These are phyloP conservation scores for Drosophila melanica DNA, from an alignment of 1,140 invertebrate genomes.

Conservation along the genomic window DNA sequence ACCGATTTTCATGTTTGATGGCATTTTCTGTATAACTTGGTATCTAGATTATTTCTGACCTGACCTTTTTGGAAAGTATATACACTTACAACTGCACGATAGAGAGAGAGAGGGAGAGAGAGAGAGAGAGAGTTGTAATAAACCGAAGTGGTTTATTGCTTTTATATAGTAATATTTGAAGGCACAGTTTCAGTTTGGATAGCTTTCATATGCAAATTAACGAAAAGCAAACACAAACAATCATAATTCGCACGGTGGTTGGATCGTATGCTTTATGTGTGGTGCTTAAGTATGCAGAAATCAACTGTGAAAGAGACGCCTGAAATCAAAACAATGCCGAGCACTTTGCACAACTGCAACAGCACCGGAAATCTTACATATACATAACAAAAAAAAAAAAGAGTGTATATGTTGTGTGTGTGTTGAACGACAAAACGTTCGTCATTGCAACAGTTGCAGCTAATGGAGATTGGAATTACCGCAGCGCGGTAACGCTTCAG, in stretches of 20 bases:
- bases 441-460: slow-evolving; percentile 66
- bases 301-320: slow-evolving; percentile 30
- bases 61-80: too few relatives aligned
- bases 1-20: too few relatives aligned
- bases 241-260: slow-evolving; percentile 42
- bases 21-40: too few relatives aligned
- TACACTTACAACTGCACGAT: too few relatives aligned
- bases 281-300: slow-evolving; percentile 31
- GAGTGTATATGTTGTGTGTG: slow-evolving; percentile 1
- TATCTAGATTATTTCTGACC: too few relatives aligned
- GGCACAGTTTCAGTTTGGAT: slow-evolving; percentile 19
- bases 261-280: slow-evolving; percentile 17
- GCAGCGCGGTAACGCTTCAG: slow-evolving; percentile 14
- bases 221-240: slow-evolving; percentile 17
- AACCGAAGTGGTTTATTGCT: too few relatives aligned
- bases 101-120: too few relatives aligned
- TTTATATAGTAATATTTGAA: background rate
- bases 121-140: too few relatives aligned
- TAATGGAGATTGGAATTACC: slow-evolving; percentile 45
- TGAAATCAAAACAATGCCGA: slow-evolving; percentile 46
- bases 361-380: slow-evolving; percentile 31
- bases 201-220: slow-evolving; percentile 43
- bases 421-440: slow-evolving; percentile 55
- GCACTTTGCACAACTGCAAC: slow-evolving; percentile 43
- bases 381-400: background rate